A percentile compares a stretch with the other conserved stretches of the same genome.
phyloP scores from a whole-genome alignment of 2,888 invertebrate genomes.

The Notodonta dromedarius region DNA sequence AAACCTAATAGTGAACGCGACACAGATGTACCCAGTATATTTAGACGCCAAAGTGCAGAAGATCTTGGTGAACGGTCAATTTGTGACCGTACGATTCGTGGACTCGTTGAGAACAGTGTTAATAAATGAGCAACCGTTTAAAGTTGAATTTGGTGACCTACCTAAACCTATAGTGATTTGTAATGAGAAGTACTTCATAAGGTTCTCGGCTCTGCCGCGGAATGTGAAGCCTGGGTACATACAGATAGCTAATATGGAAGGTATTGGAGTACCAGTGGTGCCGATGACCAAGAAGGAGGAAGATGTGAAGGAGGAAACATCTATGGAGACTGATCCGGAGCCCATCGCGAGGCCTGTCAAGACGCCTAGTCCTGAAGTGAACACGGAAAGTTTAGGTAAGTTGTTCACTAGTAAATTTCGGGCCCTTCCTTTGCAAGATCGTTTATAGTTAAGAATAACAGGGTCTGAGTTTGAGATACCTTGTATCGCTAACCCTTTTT shows the following conservation, averaged over 20 bases:
- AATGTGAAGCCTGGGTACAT: slow-evolving; percentile 89
- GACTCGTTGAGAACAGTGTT: slow-evolving; percentile 90
- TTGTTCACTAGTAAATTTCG: too few species aligned
- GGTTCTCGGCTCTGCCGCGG: slow-evolving; percentile 91
- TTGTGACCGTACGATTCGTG: slow-evolving; percentile 91
- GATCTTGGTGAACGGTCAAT: slow-evolving; percentile 88
- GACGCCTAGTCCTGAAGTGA: slow-evolving; percentile 67
- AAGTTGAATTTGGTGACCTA: slow-evolving; percentile 92
- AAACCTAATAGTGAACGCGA: slow-evolving; percentile 92
- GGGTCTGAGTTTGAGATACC: too few species aligned
- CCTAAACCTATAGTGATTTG: slow-evolving; percentile 91
- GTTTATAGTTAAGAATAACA: too few species aligned
- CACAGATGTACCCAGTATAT: slow-evolving; percentile 91
- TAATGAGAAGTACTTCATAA: slow-evolving; percentile 91
- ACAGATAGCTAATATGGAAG: slow-evolving; percentile 90
- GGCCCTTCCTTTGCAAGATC: too few species aligned
- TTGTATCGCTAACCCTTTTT: too few species aligned
- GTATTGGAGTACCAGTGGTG: slow-evolving; percentile 52
- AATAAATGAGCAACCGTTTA: slow-evolving; percentile 90
- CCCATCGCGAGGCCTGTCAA: slow-evolving; percentile 46
- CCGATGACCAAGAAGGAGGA: slow-evolving; percentile 32
- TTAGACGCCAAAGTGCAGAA: slow-evolving; percentile 93
- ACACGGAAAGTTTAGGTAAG: slow-evolving; percentile 67
- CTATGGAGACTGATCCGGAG: slow-evolving; percentile 57
- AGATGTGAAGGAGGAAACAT: slow-evolving; percentile 43